Conservation (phyloP, 1,140 invertebrate genomes). For the Tetranychus urticae region DNA sequence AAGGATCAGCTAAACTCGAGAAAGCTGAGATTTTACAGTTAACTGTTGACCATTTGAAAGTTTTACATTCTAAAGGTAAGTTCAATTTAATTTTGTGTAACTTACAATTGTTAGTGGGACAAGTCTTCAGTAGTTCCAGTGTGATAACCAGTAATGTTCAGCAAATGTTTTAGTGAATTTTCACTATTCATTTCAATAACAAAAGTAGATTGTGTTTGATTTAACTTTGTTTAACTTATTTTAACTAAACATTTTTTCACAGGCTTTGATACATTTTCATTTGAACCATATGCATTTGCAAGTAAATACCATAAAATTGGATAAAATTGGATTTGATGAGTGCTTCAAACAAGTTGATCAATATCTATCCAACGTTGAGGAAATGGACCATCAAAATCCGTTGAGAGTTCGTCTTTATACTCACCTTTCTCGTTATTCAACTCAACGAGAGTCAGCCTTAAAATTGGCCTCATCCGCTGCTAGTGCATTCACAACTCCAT, state of each 20-base stretch:
- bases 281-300: conserved; percentile 72
- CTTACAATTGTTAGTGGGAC: no score
- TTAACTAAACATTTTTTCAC: conserved; percentile 7
- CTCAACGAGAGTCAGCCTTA: conserved; percentile 46
- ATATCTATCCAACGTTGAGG: conserved; percentile 74
- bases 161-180: no score
- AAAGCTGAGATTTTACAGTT: conserved; percentile 93
- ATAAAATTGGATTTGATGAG: conserved; percentile 81
- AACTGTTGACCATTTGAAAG: conserved; percentile 50
- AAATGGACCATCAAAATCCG: conserved; percentile 80
- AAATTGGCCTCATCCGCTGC: conserved; percentile 21
- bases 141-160: no score
- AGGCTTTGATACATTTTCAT: conserved; percentile 53
- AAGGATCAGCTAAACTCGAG: conserved; percentile 82
- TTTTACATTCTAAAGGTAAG: conserved; percentile 77
- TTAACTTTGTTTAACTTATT: neutral
- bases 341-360: conserved; percentile 79
- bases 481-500: conserved; percentile 16
- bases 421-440: conserved; percentile 70
- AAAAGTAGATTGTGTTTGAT: neutral
- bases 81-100: no score
- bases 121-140: no score
- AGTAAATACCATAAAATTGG: conserved; percentile 91
- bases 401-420: conserved; percentile 64
- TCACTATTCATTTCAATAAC: neutral